A percentile compares a stretch with the other conserved stretches of the same genome.
Conservation (phyloP, 2,888 invertebrate species). For the Temnothorax ravouxi region DNA sequence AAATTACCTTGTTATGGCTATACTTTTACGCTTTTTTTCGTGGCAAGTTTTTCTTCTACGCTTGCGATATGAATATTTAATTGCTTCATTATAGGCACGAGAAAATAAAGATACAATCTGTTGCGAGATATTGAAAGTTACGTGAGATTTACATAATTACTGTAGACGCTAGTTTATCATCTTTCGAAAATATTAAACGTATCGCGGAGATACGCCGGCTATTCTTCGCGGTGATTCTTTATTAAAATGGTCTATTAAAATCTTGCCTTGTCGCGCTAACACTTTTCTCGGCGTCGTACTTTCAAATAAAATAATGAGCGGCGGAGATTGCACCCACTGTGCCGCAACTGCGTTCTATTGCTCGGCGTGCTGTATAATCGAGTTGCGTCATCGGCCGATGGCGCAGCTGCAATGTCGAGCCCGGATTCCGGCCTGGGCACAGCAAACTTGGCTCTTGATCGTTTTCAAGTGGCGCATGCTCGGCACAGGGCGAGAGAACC, state of each 20-base stretch:
- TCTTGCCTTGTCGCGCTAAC: constrained; percentile 10
- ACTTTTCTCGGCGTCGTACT: constrained; percentile 38
- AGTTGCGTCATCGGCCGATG: constrained; percentile 80
- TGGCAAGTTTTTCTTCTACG: background rate
- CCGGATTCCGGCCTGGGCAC: constrained; percentile 67
- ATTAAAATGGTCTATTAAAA: constrained; percentile 12
- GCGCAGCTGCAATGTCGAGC: constrained; percentile 75
- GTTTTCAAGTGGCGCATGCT: constrained; percentile 53
- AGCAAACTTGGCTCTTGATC: constrained; percentile 58
- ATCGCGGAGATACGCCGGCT: background rate
- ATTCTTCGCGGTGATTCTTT: constrained; percentile 10
- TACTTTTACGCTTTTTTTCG: background rate
- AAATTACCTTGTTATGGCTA: background rate
- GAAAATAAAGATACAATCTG: constrained; percentile 20
- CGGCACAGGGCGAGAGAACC: constrained; percentile 20
- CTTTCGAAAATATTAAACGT: background rate
- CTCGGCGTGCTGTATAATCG: constrained; percentile 78
- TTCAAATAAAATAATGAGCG: constrained; percentile 52
- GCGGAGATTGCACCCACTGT: constrained; percentile 78
- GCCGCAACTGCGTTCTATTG: constrained; percentile 84
- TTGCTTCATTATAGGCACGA: background rate
- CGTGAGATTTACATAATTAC: constrained; percentile 29
- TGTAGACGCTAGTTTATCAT: constrained; percentile 5
- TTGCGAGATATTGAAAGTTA: constrained; percentile 6
- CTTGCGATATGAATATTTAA: constrained; percentile 18